These are phyloP conservation scores for Stomatorhinus ivindoensis DNA, from an alignment of 2,113 vertebrate genomes.

Conservation along the genomic window DNA sequence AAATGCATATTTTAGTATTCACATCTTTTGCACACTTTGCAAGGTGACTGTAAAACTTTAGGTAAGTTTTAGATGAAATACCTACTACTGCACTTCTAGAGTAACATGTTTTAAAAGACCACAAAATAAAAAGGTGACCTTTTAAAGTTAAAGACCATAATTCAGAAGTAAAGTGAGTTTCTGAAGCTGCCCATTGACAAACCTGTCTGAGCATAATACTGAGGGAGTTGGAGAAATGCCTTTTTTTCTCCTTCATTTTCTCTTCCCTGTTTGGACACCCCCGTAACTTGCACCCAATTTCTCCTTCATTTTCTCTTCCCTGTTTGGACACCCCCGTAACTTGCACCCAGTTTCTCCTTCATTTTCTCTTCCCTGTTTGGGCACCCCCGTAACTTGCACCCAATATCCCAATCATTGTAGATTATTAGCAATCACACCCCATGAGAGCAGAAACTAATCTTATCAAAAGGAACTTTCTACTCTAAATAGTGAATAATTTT, in stretches of 20 bases:
- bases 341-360: background rate
- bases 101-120: background rate
- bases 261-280: background rate
- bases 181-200: background rate
- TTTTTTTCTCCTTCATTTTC: background rate
- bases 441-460: background rate
- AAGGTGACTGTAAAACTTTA: background rate
- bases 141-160: background rate
- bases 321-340: background rate
- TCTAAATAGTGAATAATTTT: background rate
- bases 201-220: background rate
- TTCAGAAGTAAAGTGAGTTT: background rate
- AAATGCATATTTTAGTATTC: background rate
- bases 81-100: background rate
- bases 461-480: background rate
- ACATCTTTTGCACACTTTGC: background rate
- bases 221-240: background rate
- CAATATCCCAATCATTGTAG: background rate
- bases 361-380: background rate
- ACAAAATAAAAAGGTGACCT: background rate
- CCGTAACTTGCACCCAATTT: background rate
- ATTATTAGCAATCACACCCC: background rate
- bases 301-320: background rate
- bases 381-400: background rate
- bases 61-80: background rate